Percentiles rank a stretch among this genome's conserved stretches.
phyloP scores from a whole-genome alignment of 2,888 invertebrate genomes.

The Dorcus hopei region DNA sequence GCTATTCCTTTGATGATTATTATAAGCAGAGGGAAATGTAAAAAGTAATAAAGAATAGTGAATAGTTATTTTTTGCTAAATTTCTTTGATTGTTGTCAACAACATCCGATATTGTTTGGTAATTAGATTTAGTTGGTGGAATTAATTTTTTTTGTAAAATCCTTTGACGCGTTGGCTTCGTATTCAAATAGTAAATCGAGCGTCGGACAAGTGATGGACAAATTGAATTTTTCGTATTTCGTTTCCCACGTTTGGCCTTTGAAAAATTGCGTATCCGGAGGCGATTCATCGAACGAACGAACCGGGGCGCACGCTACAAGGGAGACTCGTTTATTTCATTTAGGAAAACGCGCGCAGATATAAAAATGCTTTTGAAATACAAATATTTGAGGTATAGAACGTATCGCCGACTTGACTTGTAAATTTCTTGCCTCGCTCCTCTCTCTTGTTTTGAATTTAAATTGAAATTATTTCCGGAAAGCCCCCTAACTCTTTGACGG shows the following conservation, averaged over 20 bases:
- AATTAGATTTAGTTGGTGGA: no score
- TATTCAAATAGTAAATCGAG: conserved; percentile 6
- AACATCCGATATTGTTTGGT: no score
- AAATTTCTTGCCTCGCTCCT: conserved; percentile 21
- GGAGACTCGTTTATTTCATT: conserved; percentile 30
- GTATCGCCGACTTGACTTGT: conserved; percentile 21
- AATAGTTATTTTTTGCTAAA: no score
- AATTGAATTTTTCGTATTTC: conserved; percentile 38
- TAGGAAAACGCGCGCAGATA: conserved; percentile 9
- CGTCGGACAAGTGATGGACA: conserved; percentile 26
- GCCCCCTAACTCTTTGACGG: background rate
- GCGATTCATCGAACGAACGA: conserved; percentile 25
- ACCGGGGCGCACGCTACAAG: conserved; percentile 6
- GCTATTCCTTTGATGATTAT: no score
- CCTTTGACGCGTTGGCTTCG: background rate
- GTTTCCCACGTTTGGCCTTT: conserved; percentile 35
- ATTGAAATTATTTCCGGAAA: conserved; percentile 19
- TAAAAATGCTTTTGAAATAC: conserved; percentile 33
- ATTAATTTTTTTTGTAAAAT: no score
- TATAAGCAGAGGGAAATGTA: no score
- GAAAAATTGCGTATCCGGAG: conserved; percentile 37
- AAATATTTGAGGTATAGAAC: conserved; percentile 30
- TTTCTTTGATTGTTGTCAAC: no score
- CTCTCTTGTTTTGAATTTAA: conserved; percentile 23
- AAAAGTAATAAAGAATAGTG: no score